Conservation (phyloP, 2,888 invertebrate species). For the Villa cingulata region DNA sequence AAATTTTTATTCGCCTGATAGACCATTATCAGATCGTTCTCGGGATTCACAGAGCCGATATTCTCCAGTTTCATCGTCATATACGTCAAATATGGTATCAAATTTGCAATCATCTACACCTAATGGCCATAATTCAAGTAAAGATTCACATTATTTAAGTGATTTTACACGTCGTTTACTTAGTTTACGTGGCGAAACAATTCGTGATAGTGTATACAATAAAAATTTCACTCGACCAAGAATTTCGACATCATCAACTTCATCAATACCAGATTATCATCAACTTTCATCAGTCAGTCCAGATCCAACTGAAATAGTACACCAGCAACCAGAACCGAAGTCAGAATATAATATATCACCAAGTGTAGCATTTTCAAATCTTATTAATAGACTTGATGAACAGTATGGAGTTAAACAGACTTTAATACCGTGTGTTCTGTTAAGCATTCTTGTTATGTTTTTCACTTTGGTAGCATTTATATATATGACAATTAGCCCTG, state of each 20-base stretch:
- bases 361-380: slow-evolving; percentile 17
- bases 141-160: slow-evolving; percentile 55
- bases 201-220: slow-evolving; percentile 15
- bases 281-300: slow-evolving; percentile 2
- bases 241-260: neutral
- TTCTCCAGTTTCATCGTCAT: neutral
- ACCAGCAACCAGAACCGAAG: slow-evolving; percentile 11
- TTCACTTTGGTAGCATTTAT: slow-evolving; percentile 51
- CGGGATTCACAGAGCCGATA: neutral
- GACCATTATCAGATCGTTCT: neutral
- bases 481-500: slow-evolving; percentile 46
- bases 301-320: slow-evolving; percentile 10
- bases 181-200: slow-evolving; percentile 18
- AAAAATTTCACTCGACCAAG: neutral
- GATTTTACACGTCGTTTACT: slow-evolving; percentile 48
- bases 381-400: slow-evolving; percentile 19
- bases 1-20: neutral
- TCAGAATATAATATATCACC: slow-evolving; percentile 17
- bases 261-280: neutral
- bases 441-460: slow-evolving; percentile 48
- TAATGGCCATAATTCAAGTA: slow-evolving; percentile 30
- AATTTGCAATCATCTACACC: slow-evolving; percentile 27
- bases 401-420: slow-evolving; percentile 25
- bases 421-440: slow-evolving; percentile 48
- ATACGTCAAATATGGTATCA: no score